Conservation (phyloP, 2,113 vertebrate species). For the Rhinichthys klamathensis region DNA sequence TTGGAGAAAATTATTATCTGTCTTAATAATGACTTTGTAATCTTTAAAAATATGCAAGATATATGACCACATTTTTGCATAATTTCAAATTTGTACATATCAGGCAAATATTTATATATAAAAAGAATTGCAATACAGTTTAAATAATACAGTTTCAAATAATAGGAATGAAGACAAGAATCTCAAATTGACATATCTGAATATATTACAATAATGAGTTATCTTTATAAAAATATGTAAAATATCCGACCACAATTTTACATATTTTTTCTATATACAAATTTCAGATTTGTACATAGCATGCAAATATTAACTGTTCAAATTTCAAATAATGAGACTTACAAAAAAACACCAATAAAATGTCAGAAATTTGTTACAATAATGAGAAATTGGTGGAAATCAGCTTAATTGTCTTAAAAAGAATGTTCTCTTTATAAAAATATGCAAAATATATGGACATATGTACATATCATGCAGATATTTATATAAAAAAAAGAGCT, state of each 20-base stretch:
- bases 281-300: no score
- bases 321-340: no score
- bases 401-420: no score
- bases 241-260: not conserved
- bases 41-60: not conserved
- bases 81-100: not conserved
- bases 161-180: not conserved
- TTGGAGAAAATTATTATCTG: not conserved
- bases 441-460: no score
- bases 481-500: no score
- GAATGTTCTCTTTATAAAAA: no score
- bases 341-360: no score
- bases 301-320: no score
- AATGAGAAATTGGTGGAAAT: no score
- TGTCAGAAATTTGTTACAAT: no score
- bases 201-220: not conserved
- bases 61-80: not conserved
- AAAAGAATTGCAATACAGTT: not conserved
- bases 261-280: no score
- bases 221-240: not conserved
- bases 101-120: not conserved
- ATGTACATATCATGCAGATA: no score
- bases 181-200: not conserved
- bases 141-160: not conserved
- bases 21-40: not conserved